A percentile compares a stretch with the other conserved stretches of the same genome.
Conservation (phyloP, 2,113 vertebrate species). For the Miniopterus natalensis region DNA sequence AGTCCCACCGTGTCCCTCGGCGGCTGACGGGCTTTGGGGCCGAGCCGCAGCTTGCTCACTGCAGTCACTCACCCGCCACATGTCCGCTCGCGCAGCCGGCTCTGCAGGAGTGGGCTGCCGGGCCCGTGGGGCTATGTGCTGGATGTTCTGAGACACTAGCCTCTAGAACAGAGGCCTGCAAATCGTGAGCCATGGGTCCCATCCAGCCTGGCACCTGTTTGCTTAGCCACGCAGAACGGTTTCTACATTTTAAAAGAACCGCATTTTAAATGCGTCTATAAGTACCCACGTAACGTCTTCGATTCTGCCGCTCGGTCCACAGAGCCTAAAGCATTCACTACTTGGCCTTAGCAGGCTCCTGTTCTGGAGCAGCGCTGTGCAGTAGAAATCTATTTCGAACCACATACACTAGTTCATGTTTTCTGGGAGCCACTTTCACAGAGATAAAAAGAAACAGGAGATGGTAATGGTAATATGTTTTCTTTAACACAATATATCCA, state of each 20-base stretch:
- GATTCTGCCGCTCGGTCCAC: background rate
- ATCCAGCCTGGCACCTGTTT: background rate
- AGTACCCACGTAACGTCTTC: background rate
- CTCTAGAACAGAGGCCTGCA: background rate
- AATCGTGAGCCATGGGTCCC: background rate
- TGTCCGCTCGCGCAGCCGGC: accelerated
- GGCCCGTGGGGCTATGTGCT: accelerated
- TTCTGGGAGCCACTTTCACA: background rate
- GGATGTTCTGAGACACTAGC: background rate
- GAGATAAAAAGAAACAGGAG: background rate
- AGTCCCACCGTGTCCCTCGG: background rate
- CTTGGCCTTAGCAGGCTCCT: background rate
- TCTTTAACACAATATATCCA: background rate
- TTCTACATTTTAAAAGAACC: background rate
- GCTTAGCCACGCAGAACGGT: background rate
- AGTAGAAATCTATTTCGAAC: background rate
- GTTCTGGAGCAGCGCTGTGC: background rate
- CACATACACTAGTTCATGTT: background rate
- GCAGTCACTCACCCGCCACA: accelerated
- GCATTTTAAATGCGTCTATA: background rate
- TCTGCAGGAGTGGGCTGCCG: background rate
- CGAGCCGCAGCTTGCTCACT: background rate
- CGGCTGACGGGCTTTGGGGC: background rate
- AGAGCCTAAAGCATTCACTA: background rate
- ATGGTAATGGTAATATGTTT: background rate